These are phyloP conservation scores for Zelostemma sp. DNA, from an alignment of 1,140 invertebrate genomes.

Conservation along the genomic window DNA sequence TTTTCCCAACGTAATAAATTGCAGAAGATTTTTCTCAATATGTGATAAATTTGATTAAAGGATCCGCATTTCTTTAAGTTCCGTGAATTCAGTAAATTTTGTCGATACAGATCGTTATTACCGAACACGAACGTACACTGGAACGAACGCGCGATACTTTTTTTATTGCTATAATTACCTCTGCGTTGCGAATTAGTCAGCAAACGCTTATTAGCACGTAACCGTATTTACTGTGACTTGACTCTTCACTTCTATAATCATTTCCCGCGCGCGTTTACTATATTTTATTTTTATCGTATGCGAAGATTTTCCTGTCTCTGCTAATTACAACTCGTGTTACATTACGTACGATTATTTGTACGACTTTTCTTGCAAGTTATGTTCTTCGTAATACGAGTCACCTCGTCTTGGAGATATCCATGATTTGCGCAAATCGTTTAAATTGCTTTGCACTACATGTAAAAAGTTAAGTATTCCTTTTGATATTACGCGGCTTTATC, in stretches of 20 bases:
- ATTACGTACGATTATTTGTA: conserved; percentile 32
- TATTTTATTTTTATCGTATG: conserved; percentile 42
- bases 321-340: conserved; percentile 32
- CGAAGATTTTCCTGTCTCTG: conserved; percentile 32
- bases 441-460: conserved; percentile 14
- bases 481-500: too few relatives aligned
- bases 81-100: too few relatives aligned
- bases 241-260: conserved; percentile 42
- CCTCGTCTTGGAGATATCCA: conserved; percentile 7
- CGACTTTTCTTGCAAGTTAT: conserved; percentile 21
- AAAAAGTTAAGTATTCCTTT: too few relatives aligned
- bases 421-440: conserved; percentile 26
- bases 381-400: conserved; percentile 29
- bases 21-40: too few relatives aligned
- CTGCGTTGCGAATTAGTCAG: conserved; percentile 35
- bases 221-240: conserved; percentile 44
- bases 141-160: conserved; percentile 5
- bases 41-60: too few relatives aligned
- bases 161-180: conserved; percentile 27
- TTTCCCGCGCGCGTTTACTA: conserved; percentile 49
- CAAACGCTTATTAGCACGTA: conserved; percentile 46
- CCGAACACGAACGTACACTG: conserved; percentile 6
- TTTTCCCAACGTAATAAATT: too few relatives aligned
- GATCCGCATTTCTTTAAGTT: too few relatives aligned
- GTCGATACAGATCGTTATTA: too few relatives aligned